These are phyloP conservation scores for Acleris sparsana DNA, from an alignment of 2,888 invertebrate species.

Conservation along the genomic window DNA sequence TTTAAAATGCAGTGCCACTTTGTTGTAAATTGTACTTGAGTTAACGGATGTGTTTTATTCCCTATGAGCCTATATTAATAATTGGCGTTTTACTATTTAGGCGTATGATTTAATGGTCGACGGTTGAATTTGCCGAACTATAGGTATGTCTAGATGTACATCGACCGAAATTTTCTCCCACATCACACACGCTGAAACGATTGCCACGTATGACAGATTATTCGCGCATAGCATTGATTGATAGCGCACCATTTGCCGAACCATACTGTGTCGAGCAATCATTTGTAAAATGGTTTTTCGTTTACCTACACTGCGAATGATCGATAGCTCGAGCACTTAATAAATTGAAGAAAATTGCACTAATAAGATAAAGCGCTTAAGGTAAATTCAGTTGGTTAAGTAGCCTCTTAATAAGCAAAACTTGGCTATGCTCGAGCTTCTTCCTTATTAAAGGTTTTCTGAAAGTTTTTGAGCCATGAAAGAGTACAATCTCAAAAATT, in stretches of 20 bases:
- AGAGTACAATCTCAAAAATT: neutral
- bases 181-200: constrained; percentile 39
- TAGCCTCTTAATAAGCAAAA: constrained; percentile 25
- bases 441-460: constrained; percentile 21
- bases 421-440: constrained; percentile 17
- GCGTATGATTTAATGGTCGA: constrained; percentile 3
- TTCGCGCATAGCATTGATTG: constrained; percentile 58
- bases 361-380: constrained; percentile 16
- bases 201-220: constrained; percentile 50
- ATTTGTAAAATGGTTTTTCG: constrained; percentile 34
- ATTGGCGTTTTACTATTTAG: constrained; percentile 7
- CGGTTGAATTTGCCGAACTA: constrained; percentile 4
- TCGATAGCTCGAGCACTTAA: constrained; percentile 20
- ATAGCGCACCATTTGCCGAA: constrained; percentile 51
- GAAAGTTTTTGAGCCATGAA: constrained; percentile 1
- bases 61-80: neutral
- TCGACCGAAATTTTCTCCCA: constrained; percentile 37
- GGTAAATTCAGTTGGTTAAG: constrained; percentile 19
- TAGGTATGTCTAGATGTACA: constrained; percentile 26
- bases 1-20: constrained; percentile 32
- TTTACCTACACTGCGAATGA: constrained; percentile 13
- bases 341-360: constrained; percentile 14
- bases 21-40: constrained; percentile 9
- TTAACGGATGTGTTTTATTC: neutral
- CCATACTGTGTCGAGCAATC: constrained; percentile 44